Evolutionary conservation across 2,888 invertebrate genomes (phyloP), one percentile per base, ranked within the genome.

Genomic region (Prosopocoilus inquinatus): DNA sequence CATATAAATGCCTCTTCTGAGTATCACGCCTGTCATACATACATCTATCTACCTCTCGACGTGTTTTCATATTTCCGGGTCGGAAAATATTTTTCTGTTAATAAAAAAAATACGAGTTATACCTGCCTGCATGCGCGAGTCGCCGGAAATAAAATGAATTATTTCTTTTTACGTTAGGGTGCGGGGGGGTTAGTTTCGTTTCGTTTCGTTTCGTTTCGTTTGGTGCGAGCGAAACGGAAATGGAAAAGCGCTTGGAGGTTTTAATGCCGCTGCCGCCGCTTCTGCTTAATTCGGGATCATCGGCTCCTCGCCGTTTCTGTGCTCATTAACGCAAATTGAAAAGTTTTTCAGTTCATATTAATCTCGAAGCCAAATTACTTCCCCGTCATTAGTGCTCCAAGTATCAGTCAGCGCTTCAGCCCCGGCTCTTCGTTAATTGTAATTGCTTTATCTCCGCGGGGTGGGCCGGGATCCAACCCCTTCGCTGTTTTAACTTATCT

Each of bases 341-440:
- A 70, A 70, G 67, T 70, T 71, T 69, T 66, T 67, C 61, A 59
- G 53, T 60, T 57, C 64, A 67, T 70, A 70, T 70, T 70, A 70
- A 70, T 70, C 65, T 67, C 59, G 64, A 63, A 65, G 65, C 67
- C 66, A 68, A 71, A 70, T 71, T 70, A 69, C 68, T 71, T 70
- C 67, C 66, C 65, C 68, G 67, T 70, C 71, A 71, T 70, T 70
- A 70, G 68, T 65, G 67, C 65, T 64, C 65, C 64, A 62, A 68
- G 67, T 68, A 64, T 64, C 62, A 62, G 64, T 60, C 62, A 58
- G 62, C 60, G 56, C 60, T 64, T 58, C 59, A 57, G 61, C 58
- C 58, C 62, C 58, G 47, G 39, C 32, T 63, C 65, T 66, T 59
- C 62, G 67, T 68, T 70, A 71, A 71, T 70, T 68, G 69, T 70